Conservation (phyloP, 2,797 vertebrate species). For the Peromyscus melanophrys region DNA sequence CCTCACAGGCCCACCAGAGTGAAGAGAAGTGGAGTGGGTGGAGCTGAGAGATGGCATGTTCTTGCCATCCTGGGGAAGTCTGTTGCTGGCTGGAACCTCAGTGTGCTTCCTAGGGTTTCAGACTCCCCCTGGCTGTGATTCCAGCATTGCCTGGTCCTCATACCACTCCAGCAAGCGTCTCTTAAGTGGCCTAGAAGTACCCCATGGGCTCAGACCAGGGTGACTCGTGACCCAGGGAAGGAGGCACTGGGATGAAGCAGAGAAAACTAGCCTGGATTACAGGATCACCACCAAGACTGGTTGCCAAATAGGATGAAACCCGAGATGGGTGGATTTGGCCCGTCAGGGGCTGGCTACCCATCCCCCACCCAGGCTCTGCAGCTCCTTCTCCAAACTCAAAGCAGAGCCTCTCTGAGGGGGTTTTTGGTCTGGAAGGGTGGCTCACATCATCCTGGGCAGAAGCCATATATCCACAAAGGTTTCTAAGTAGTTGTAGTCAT, state of each 20-base stretch:
- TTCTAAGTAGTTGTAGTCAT: not conserved
- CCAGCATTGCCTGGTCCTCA: not conserved
- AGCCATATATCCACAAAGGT: not conserved
- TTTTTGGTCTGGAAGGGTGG: not conserved
- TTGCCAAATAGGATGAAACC: not conserved
- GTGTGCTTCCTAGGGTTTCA: not conserved
- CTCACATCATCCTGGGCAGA: not conserved
- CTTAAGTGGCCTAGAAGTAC: not conserved
- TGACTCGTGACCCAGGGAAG: not conserved
- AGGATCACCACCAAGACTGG: not conserved
- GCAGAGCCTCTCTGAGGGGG: not conserved
- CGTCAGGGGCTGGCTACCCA: fast-evolving
- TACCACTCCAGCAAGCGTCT: not conserved
- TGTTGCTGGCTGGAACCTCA: not conserved
- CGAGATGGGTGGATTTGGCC: not conserved
- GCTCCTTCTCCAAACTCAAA: not conserved
- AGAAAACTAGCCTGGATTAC: not conserved
- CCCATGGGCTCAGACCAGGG: not conserved
- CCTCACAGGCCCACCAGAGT: not conserved
- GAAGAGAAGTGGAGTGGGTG: too few relatives aligned
- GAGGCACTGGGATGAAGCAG: not conserved
- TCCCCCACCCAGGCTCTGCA: too few relatives aligned
- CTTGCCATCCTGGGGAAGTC: not conserved
- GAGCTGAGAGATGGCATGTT: not conserved
- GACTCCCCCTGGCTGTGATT: not conserved